These are phyloP conservation scores for Xenops minutus DNA, from an alignment of 2,797 vertebrate species.

Conservation along the genomic window DNA sequence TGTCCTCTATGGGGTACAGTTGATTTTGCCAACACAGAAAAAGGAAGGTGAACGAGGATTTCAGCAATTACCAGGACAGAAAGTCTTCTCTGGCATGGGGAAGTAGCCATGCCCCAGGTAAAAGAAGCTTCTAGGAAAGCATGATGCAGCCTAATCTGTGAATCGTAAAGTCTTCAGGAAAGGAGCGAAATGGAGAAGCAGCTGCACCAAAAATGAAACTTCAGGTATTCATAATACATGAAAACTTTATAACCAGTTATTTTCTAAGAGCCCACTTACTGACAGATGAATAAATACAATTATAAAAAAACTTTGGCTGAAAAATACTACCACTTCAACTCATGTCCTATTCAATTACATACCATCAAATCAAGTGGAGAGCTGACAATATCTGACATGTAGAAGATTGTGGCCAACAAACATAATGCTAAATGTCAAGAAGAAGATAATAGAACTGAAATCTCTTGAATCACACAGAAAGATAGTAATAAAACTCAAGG, in stretches of 20 bases:
- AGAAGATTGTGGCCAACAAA: not conserved
- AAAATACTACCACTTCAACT: not conserved
- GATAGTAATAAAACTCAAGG: not conserved
- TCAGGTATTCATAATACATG: not conserved
- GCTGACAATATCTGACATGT: not conserved
- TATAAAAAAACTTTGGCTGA: not conserved
- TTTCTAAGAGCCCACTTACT: not conserved
- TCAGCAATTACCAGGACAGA: not conserved
- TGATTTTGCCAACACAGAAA: not conserved
- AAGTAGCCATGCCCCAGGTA: not conserved
- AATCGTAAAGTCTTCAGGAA: not conserved
- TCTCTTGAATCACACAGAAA: not conserved
- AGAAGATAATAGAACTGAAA: not conserved
- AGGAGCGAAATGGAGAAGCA: not conserved
- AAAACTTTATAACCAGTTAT: not conserved
- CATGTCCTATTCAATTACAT: not conserved
- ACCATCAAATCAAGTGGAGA: not conserved
- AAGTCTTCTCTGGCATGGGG: not conserved
- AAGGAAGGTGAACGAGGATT: not conserved
- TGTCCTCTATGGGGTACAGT: accelerated
- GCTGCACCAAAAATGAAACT: not conserved
- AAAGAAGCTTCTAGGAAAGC: not conserved
- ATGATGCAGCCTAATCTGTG: not conserved
- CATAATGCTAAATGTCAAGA: not conserved
- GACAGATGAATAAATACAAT: not conserved